Evolutionary conservation across 2,888 invertebrate species (phyloP).

Genomic region (Frankliniella fusca): DNA sequence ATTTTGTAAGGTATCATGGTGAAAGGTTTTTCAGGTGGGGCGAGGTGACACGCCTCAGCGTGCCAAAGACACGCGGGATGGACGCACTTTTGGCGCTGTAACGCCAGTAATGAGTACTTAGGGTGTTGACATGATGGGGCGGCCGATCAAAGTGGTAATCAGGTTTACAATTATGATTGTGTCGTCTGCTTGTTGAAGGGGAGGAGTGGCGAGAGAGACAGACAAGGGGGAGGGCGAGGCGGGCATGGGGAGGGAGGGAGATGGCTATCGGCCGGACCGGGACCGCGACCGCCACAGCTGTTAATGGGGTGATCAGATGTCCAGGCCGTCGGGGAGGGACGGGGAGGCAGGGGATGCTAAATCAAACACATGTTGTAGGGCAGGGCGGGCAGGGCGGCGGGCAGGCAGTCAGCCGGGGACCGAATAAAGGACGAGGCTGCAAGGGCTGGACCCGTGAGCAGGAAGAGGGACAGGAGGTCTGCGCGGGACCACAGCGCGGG

Average conservation of each 20-base stretch:
- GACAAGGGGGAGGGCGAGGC: neutral
- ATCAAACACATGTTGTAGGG: slow-evolving; percentile 5
- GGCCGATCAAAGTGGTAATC: slow-evolving; percentile 3
- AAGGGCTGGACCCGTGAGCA: neutral
- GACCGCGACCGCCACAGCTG: slow-evolving; percentile 11
- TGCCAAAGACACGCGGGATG: too few relatives aligned
- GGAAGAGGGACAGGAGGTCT: too few relatives aligned
- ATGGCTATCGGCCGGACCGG: neutral
- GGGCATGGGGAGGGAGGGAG: neutral
- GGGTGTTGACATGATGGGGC: neutral
- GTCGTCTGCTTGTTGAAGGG: neutral
- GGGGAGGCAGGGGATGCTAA: neutral
- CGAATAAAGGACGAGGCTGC: too few relatives aligned
- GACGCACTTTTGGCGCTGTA: too few relatives aligned
- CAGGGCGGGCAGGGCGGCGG: neutral
- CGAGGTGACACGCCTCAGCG: too few relatives aligned
- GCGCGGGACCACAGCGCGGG: neutral
- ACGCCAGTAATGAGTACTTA: neutral
- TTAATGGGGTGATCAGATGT: slow-evolving; percentile 24
- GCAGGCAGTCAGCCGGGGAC: neutral
- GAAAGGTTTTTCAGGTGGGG: too few relatives aligned
- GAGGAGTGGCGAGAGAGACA: neutral
- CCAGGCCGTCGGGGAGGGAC: neutral
- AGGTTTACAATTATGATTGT: slow-evolving; percentile 6
- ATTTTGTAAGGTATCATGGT: too few relatives aligned